Evolutionary conservation across 2,797 vertebrate species (phyloP), one percentile per base, ranked within the genome.

Genomic region (Acanthurus tractus): DNA sequence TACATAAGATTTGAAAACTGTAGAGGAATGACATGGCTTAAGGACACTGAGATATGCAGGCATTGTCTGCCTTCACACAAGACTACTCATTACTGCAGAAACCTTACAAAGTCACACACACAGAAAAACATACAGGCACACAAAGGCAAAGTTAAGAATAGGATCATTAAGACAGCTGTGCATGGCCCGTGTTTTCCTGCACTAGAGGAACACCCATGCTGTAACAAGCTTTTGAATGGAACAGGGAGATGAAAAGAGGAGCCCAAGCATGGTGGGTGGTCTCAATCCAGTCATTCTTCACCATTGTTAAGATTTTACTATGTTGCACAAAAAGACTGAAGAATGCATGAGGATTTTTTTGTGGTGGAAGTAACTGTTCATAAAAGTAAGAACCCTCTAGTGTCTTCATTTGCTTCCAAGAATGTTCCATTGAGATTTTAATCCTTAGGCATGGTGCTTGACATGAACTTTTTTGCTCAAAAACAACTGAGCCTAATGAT

Each of bases 231-330:
- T 69, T 57, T 62, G 69, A 74, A 46, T 63, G 62, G 55, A 23
- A 57, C 20, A 44, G 7, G 23, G 29, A 46, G 66, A 78, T 22
- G 36, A 67, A 64, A 23, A 40, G 76, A 63, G 70, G 66, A 70
- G 49, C 54, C 63, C 8, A 40, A 70, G 70, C 58, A 0, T 58
- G 53, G 81, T n/a, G 1, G 81, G 75, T 53, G 57, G 70, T 54
- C 79, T 82, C 58, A 74, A 54, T 68, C 45, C 59, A 73, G 54
- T 46, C 68, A 78, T 73, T 81, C 73, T 88, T 90, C 48, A 64
- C 78, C 64, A 71, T 42, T 74, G 63, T 68, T 72, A 67, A 75
- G 74, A 81, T 76, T 87, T 80, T 38, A 71, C 56, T 36, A 10
- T 11, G n/a, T 20, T 40, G 34, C 55, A 70, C 40, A 64, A 36